phyloP scores from a whole-genome alignment of 2,113 vertebrate genomes.

The Kryptolebias marmoratus region DNA sequence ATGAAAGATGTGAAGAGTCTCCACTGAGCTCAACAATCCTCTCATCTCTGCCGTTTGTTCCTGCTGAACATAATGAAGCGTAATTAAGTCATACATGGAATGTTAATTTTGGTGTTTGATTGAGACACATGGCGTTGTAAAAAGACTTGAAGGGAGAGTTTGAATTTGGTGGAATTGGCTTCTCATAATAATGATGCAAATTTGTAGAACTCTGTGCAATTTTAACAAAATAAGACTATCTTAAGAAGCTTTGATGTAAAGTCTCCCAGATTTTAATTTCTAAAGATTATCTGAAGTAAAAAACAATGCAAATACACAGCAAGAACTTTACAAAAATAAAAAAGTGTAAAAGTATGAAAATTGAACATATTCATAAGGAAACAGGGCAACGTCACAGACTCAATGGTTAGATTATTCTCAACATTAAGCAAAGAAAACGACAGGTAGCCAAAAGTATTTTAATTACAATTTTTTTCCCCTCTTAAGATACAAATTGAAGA shows the following conservation, averaged over 20 bases:
- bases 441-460: too few relatives aligned
- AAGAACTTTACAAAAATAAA: too few relatives aligned
- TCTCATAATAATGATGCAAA: background rate
- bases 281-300: too few relatives aligned
- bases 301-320: too few relatives aligned
- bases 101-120: constrained; percentile 44
- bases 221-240: too few relatives aligned
- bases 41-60: constrained; percentile 36
- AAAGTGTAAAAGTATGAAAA: too few relatives aligned
- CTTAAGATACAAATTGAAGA: too few relatives aligned
- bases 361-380: background rate
- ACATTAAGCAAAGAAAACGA: too few relatives aligned
- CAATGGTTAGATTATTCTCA: too few relatives aligned
- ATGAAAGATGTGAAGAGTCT: constrained; percentile 14
- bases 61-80: constrained; percentile 46
- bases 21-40: constrained; percentile 27
- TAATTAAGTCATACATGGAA: constrained; percentile 63
- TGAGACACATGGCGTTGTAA: constrained; percentile 14
- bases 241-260: too few relatives aligned
- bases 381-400: background rate
- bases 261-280: too few relatives aligned
- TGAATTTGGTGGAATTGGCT: background rate
- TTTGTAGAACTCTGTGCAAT: background rate
- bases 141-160: constrained; percentile 13
- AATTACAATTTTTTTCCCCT: too few relatives aligned